Percentiles rank a stretch among this genome's conserved stretches.
These are phyloP conservation scores for Diachasma alloeum DNA, from an alignment of 1,140 invertebrate species.

Conservation along the genomic window DNA sequence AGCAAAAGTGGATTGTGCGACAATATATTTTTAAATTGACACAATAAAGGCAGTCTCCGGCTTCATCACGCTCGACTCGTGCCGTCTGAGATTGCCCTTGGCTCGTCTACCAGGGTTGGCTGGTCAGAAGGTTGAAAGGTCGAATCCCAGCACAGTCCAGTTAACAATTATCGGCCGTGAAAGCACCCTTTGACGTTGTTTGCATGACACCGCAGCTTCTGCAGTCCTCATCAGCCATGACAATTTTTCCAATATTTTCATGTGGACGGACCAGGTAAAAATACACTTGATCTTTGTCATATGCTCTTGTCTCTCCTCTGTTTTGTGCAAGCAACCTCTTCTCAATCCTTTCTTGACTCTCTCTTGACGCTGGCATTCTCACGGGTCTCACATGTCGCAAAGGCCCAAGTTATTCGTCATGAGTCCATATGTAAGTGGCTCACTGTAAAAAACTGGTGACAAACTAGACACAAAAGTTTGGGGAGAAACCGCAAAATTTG, in stretches of 20 bases:
- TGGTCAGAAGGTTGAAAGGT: constrained; percentile 17
- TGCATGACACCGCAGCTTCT: background rate
- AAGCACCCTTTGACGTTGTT: background rate
- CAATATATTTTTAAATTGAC: background rate
- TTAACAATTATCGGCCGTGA: constrained; percentile 4
- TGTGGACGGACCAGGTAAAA: background rate
- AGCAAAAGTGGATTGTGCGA: background rate
- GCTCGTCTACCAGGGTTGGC: background rate
- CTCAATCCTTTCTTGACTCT: background rate
- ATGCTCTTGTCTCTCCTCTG: too few relatives aligned
- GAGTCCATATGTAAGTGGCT: too few relatives aligned
- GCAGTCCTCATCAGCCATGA: background rate
- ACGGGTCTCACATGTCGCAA: background rate
- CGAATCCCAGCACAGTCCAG: background rate
- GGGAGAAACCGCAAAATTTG: too few relatives aligned
- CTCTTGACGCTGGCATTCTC: background rate
- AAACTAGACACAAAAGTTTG: too few relatives aligned
- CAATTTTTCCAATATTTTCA: background rate
- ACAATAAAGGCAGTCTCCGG: background rate
- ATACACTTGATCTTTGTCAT: background rate
- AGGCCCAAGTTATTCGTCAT: background rate
- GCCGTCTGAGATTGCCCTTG: background rate
- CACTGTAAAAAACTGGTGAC: too few relatives aligned
- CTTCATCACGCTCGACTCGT: constrained; percentile 7
- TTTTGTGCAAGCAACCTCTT: too few relatives aligned